Percentiles rank a stretch among this genome's conserved stretches.
Conservation (phyloP, 2,888 invertebrate species). For the Pimpla rufipes region DNA sequence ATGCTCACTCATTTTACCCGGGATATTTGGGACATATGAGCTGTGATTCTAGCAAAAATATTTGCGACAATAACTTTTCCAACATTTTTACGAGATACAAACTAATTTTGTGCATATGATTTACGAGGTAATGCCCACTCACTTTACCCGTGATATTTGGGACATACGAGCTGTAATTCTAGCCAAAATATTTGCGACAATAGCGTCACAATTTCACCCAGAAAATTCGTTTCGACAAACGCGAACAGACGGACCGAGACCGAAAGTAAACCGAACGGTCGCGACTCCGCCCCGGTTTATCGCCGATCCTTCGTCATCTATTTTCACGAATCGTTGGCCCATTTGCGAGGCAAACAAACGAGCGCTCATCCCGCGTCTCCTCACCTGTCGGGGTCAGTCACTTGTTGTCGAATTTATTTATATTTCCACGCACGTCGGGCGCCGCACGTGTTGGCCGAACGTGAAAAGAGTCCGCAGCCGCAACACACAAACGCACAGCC, state of each 20-base stretch:
- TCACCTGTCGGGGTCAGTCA: conserved; percentile 56
- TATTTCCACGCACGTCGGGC: conserved; percentile 25
- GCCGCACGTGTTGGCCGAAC: conserved; percentile 10
- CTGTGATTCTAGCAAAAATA: too few relatives aligned
- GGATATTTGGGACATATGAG: too few relatives aligned
- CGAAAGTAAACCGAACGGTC: neutral
- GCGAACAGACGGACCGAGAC: neutral
- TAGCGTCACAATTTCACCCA: neutral
- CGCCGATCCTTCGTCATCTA: neutral
- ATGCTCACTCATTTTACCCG: too few relatives aligned
- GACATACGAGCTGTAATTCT: too few relatives aligned
- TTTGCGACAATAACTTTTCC: too few relatives aligned
- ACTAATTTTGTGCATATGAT: too few relatives aligned
- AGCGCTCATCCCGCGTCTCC: conserved; percentile 14
- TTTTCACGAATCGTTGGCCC: conserved; percentile 15
- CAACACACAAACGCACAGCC: neutral
- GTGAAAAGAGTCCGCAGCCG: conserved; percentile 4
- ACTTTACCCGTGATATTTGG: too few relatives aligned
- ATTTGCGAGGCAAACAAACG: conserved; percentile 33
- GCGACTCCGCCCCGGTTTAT: neutral
- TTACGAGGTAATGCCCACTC: too few relatives aligned
- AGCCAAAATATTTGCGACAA: neutral
- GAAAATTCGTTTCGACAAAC: neutral
- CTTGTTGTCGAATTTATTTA: conserved; percentile 44
- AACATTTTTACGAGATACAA: too few relatives aligned